Percentiles rank a stretch among this genome's conserved stretches.
These are phyloP conservation scores for Lapara coniferarum DNA, from an alignment of 2,888 invertebrate species.

Conservation along the genomic window DNA sequence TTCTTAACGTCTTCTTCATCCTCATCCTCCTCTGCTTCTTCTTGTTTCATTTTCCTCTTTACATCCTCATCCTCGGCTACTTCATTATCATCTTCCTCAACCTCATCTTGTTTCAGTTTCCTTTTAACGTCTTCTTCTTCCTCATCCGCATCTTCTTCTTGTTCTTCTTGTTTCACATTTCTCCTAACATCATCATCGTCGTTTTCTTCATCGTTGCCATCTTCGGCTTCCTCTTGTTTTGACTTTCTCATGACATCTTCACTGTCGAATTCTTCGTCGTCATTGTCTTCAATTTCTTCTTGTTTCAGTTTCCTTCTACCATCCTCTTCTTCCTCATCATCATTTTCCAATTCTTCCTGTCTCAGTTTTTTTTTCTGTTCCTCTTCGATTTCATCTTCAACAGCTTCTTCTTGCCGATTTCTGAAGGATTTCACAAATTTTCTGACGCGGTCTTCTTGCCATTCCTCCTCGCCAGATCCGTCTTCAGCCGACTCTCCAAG, in stretches of 20 bases:
- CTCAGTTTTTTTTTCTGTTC: conserved; percentile 32
- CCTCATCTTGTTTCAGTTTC: conserved; percentile 26
- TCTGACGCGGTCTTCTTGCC: conserved; percentile 46
- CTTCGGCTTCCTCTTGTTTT: conserved; percentile 30
- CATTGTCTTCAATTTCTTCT: conserved; percentile 28
- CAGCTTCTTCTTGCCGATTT: conserved; percentile 45
- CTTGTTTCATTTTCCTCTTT: conserved; percentile 30
- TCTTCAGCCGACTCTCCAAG: conserved; percentile 43
- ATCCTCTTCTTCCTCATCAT: conserved; percentile 24
- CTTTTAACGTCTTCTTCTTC: conserved; percentile 6
- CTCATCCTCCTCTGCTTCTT: conserved; percentile 30
- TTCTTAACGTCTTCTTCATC: conserved; percentile 25
- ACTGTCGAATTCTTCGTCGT: conserved; percentile 25
- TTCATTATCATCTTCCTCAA: conserved; percentile 15
- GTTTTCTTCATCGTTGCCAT: conserved; percentile 31
- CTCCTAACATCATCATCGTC: conserved; percentile 28
- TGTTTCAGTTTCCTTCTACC: conserved; percentile 27
- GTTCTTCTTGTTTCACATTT: conserved; percentile 28
- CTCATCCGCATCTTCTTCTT: conserved; percentile 36
- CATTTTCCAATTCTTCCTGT: conserved; percentile 34
- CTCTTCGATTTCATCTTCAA: conserved; percentile 34
- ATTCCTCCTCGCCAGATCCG: conserved; percentile 48
- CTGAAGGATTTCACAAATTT: conserved; percentile 39
- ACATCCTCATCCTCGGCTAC: background rate
- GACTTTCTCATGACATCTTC: conserved; percentile 17